Percentiles rank a stretch among this genome's conserved stretches.
phyloP scores from a whole-genome alignment of 1,140 invertebrate genomes.

The Piezodorus guildinii region DNA sequence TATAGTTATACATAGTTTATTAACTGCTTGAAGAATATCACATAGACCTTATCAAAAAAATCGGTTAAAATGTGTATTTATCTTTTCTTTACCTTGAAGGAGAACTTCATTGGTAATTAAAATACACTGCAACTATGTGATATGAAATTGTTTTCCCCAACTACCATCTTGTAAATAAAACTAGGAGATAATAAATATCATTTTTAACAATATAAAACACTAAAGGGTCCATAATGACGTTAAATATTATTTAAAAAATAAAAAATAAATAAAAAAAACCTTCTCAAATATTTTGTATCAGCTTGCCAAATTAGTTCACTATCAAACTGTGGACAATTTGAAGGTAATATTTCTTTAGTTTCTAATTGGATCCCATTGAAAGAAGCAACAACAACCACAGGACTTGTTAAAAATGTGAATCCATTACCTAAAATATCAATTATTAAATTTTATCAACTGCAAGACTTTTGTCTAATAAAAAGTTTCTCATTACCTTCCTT shows the following conservation, averaged over 20 bases:
- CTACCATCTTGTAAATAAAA: no score
- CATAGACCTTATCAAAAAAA: no score
- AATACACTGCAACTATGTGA: neutral
- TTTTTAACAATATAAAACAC: no score
- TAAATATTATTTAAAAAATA: no score
- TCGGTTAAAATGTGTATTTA: no score
- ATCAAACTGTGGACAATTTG: conserved; percentile 21
- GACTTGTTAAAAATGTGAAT: conserved; percentile 24
- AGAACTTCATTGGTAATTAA: neutral
- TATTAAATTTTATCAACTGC: neutral
- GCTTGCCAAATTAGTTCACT: conserved; percentile 26
- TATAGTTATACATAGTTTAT: no score
- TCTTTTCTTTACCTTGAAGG: no score
- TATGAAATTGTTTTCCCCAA: no score
- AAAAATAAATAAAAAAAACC: conserved; percentile 13
- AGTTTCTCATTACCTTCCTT: conserved; percentile 20
- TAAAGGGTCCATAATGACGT: neutral
- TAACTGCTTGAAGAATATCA: no score
- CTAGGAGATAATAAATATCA: no score
- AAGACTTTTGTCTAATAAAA: neutral
- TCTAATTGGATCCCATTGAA: conserved; percentile 23
- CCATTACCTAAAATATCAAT: conserved; percentile 25
- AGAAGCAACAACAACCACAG: conserved; percentile 22
- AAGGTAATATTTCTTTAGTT: conserved; percentile 21
- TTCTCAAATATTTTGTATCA: conserved; percentile 25